Conservation (phyloP, 2,797 vertebrate species). For the Lycodopsis pacificus region DNA sequence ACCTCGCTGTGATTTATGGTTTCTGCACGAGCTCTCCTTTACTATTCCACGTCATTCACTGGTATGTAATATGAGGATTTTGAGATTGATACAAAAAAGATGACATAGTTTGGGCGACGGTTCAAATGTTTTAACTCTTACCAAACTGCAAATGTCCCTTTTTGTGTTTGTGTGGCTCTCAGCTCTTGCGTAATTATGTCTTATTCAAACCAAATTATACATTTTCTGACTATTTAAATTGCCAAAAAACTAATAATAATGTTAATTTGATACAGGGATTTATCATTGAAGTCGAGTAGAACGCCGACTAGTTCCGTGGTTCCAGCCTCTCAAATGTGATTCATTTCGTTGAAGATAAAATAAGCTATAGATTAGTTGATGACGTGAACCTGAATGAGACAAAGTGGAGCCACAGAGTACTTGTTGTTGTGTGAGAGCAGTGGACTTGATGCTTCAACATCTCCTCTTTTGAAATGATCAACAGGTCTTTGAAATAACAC, state of each 20-base stretch:
- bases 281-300: not conserved
- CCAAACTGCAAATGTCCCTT: not conserved
- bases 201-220: not conserved
- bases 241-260: not conserved
- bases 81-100: not conserved
- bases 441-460: conserved; percentile 2
- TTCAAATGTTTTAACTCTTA: not conserved
- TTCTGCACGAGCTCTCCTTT: not conserved
- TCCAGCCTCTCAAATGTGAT: not conserved
- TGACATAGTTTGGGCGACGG: not conserved
- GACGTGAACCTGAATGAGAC: not conserved
- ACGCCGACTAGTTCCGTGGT: not conserved
- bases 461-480: conserved; percentile 27
- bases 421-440: conserved; percentile 4
- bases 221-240: too few relatives aligned
- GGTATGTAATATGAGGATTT: conserved; percentile 6
- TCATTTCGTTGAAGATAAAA: not conserved
- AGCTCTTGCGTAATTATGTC: not conserved
- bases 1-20: conserved; percentile 25
- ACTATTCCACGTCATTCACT: not conserved
- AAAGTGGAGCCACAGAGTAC: not conserved
- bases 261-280: not conserved
- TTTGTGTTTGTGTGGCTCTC: not conserved
- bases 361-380: not conserved
- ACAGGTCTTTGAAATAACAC: conserved; percentile 31